Base-by-base conservation (phyloP, 2,888 invertebrate species). In the Phlogophora meticulosa region DNA sequence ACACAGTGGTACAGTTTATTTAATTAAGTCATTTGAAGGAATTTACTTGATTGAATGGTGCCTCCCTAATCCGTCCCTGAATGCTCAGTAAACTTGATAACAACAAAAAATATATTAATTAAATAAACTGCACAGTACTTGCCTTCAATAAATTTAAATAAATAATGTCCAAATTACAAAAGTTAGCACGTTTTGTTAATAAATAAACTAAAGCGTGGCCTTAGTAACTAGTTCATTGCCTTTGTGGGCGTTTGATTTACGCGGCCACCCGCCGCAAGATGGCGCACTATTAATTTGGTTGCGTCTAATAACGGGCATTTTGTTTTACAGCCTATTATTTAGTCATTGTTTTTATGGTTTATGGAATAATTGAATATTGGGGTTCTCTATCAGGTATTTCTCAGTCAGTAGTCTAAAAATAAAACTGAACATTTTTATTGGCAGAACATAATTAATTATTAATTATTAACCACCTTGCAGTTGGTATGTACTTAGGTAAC, bases 201-300 rank as follows among this genome's bases (percentile, higher is more conserved):
- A 69, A 76, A 81, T 76, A 66, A 43, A 76, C 62, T 67, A 53
- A 63, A 57, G 36, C 65, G 62, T 43, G 63, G 43, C 51, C 62
- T 55, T 69, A 72, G 63, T 76, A 63, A 63, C 55, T 76, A 45
- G 36, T 76, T 64, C 57, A 56, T 40, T 56, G 55, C 51, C 45
- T 24, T 13, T 56, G 87, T 85, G 82, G 90, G 88, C 85, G 88
- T 75, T 78, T 88, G 87, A 89, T 89, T 88, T 89, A 90, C 81
- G 83, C 73, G 79, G 67, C 84, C 84, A 78, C 86, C 78, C 81
- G 76, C 55, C 80, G 75, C 42, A 45, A 85, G 80, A 85, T 83
- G 85, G 81, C 81, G 78, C 61, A 53, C 55, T 42, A 76, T 74
- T 24, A 53, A 79, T 81, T 72, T 65, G 60, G 52, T 59, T 69